Percentiles rank a stretch among this genome's conserved stretches.
phyloP scores from a whole-genome alignment of 2,888 invertebrate species.

The Xestoiulus laeticollis region DNA sequence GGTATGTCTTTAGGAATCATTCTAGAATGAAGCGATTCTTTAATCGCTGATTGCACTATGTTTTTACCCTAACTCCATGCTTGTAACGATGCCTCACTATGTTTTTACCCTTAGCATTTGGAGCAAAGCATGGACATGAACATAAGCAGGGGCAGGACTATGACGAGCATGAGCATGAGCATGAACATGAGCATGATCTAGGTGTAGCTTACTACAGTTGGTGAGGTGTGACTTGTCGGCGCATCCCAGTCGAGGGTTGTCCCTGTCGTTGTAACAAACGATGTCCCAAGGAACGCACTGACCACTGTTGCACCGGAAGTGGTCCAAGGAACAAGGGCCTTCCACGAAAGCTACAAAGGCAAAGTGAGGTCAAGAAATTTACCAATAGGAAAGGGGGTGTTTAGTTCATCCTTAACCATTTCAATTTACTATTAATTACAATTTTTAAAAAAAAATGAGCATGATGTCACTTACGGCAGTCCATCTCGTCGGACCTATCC shows the following conservation, averaged over 20 bases:
- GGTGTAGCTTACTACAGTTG: constrained; percentile 62
- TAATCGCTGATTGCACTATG: too few species aligned
- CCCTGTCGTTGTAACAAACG: constrained; percentile 59
- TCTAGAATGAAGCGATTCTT: too few species aligned
- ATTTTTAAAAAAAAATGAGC: background rate
- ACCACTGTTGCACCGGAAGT: constrained; percentile 60
- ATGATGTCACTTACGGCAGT: constrained; percentile 57
- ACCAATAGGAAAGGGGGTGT: too few species aligned
- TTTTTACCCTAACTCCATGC: too few species aligned
- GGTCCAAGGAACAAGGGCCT: constrained; percentile 58
- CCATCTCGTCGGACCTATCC: constrained; percentile 59
- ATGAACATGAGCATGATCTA: too few species aligned
- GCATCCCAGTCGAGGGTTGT: constrained; percentile 1
- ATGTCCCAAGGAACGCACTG: constrained; percentile 59
- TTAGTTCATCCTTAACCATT: background rate
- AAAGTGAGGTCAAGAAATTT: background rate
- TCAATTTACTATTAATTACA: too few species aligned
- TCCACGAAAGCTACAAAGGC: constrained; percentile 49
- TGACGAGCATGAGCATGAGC: too few species aligned
- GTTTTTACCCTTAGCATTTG: too few species aligned
- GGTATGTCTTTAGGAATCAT: too few species aligned
- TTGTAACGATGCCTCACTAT: too few species aligned
- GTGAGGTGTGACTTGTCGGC: constrained; percentile 61
- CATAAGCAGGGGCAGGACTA: background rate
- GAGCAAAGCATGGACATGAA: too few species aligned